Evolutionary conservation across 2,113 vertebrate species (phyloP).

Genomic region (Brachypteracias leptosomus): DNA sequence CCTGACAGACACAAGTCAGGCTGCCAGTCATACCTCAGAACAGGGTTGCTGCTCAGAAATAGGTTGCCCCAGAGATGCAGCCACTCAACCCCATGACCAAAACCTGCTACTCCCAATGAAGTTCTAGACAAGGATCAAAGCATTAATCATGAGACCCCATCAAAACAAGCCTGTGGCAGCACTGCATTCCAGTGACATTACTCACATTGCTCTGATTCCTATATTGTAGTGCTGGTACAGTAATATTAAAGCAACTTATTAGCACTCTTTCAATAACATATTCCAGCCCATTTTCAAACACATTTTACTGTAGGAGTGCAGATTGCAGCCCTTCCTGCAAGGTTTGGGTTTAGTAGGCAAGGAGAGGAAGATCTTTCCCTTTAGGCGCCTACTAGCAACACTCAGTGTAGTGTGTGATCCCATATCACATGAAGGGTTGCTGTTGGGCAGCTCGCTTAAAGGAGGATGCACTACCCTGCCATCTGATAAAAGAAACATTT

Average conservation of each 20-base stretch:
- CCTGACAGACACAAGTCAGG: fast-evolving
- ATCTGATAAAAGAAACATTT: background rate
- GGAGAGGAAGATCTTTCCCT: background rate
- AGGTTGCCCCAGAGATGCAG: background rate
- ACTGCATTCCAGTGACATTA: background rate
- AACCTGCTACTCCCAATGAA: background rate
- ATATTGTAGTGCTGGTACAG: background rate
- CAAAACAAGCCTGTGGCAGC: background rate
- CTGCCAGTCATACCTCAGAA: background rate
- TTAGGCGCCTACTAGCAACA: background rate
- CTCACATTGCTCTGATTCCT: background rate
- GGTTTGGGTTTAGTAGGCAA: background rate
- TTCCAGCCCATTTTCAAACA: background rate
- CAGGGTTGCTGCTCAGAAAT: fast-evolving
- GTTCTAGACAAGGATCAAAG: constrained; percentile 18
- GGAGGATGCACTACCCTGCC: background rate
- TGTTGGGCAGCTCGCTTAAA: background rate
- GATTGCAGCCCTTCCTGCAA: background rate
- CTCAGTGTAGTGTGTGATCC: background rate
- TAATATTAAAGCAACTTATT: background rate
- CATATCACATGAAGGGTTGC: background rate
- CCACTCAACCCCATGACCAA: background rate
- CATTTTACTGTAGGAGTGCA: background rate
- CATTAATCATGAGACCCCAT: background rate
- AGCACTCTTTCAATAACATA: background rate